phyloP scores from a whole-genome alignment of 2,888 invertebrate species.

The Drosophila robusta region DNA sequence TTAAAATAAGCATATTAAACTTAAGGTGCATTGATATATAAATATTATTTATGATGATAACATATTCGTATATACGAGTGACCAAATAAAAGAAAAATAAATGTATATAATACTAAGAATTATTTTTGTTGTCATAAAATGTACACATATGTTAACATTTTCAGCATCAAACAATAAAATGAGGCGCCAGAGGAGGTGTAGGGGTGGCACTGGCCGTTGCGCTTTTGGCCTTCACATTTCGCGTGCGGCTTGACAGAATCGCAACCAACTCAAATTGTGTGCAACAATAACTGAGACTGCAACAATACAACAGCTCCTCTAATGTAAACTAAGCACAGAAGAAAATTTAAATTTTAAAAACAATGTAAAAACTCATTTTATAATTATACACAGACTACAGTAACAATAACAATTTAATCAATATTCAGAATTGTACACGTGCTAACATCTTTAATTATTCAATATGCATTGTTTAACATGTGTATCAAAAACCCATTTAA shows the following conservation, averaged over 20 bases:
- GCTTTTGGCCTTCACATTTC: slow-evolving; percentile 58
- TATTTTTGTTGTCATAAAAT: slow-evolving; percentile 20
- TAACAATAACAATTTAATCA: slow-evolving; percentile 16
- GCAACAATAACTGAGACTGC: slow-evolving; percentile 55
- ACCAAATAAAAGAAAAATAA: not conserved
- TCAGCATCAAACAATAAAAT: slow-evolving; percentile 27
- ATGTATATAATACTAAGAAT: not conserved
- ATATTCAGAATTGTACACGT: slow-evolving; percentile 7
- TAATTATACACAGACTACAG: slow-evolving; percentile 9
- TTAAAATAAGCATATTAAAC: no score
- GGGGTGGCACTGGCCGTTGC: slow-evolving; percentile 17
- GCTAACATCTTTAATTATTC: slow-evolving; percentile 1
- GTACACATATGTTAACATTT: slow-evolving; percentile 21
- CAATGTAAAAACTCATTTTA: slow-evolving; percentile 19
- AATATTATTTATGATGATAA: no score
- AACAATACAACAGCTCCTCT: slow-evolving; percentile 17
- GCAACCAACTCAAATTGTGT: slow-evolving; percentile 52
- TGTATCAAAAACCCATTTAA: not conserved
- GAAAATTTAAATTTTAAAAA: slow-evolving; percentile 20
- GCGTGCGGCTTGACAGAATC: slow-evolving; percentile 59
- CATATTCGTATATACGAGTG: no score
- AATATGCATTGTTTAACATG: not conserved
- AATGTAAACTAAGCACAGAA: slow-evolving; percentile 30
- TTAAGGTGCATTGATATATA: no score
- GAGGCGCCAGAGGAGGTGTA: slow-evolving; percentile 14